A percentile compares a stretch with the other conserved stretches of the same genome.
Conservation (phyloP, 1,140 invertebrate species). For the Ptiloglossa arizonensis region DNA sequence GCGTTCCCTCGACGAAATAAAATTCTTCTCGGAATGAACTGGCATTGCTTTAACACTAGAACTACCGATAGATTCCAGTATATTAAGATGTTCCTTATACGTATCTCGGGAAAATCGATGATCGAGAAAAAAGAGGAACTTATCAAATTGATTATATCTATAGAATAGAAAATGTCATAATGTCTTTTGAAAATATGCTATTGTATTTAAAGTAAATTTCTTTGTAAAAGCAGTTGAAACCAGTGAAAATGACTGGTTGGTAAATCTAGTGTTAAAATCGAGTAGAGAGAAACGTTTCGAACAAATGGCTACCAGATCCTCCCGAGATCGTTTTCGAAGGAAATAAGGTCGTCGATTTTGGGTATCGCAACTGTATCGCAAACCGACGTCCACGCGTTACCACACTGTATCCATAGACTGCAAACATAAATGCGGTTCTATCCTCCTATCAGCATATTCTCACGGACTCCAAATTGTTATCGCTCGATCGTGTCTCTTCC, state of each 20-base stretch:
- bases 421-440: slow-evolving; percentile 3
- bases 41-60: slow-evolving; percentile 39
- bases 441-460: slow-evolving; percentile 8
- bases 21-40: not conserved
- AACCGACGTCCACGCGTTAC: not conserved
- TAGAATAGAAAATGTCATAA: too few species aligned
- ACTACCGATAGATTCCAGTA: too few species aligned
- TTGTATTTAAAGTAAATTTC: too few species aligned
- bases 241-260: too few species aligned
- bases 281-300: not conserved
- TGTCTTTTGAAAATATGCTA: too few species aligned
- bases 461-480: slow-evolving; percentile 34
- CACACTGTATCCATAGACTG: not conserved
- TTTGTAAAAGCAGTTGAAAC: too few species aligned
- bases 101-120: too few species aligned
- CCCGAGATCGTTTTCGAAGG: not conserved
- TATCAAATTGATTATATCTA: too few species aligned
- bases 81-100: too few species aligned
- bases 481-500: not conserved
- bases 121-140: too few species aligned
- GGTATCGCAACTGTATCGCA: too few species aligned
- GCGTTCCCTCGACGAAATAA: slow-evolving; percentile 17
- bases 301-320: not conserved
- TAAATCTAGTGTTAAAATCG: too few species aligned
- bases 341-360: not conserved